Evolutionary conservation across 2,888 invertebrate genomes (phyloP), one percentile per base, ranked within the genome.

Genomic region (Mythimna loreyi): DNA sequence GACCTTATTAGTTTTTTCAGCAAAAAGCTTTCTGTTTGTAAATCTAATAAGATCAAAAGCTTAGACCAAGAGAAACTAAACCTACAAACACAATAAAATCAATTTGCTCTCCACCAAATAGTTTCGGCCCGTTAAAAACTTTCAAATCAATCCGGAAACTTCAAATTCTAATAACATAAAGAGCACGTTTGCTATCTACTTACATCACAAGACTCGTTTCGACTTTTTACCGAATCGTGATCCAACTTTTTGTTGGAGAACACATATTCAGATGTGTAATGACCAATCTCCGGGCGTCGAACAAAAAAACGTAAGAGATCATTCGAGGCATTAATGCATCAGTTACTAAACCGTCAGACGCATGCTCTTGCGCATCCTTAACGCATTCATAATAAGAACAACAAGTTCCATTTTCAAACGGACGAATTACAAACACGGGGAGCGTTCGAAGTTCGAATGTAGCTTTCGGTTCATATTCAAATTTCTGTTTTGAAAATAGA

Each of bases 251-350:
- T 94, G 91, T 45, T 93, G 87, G 87, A 91, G 91, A 92, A 91
- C 92, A 93, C 93, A 94, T 94, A 95, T 95, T 95, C 95, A 95
- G 93, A 95, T 95, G 92, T 92, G 94, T 94, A 94, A 94, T 94
- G 94, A 94, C 93, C 94, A 94, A 95, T 95, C 95, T 94, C 94
- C 94, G 93, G 92, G 92, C 92, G 92, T 90, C 82, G 91, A 87
- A 92, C 87, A 92, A 92, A 93, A 92, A 93, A 92, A 90, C 90
- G 87, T 86, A 89, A 87, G 86, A 90, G 90, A 92, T 92, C 92
- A 92, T 93, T 93, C 90, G 91, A 90, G 85, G 92, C 92, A 94
- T 95, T 94, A 95, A 96, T 95, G 95, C 95, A 94, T 94, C 94
- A 93, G 93, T 94, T 94, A 95, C 95, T 95, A 95, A 96, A 95